Evolutionary conservation across 2,888 invertebrate species (phyloP).

Genomic region (Norana najaformis): DNA sequence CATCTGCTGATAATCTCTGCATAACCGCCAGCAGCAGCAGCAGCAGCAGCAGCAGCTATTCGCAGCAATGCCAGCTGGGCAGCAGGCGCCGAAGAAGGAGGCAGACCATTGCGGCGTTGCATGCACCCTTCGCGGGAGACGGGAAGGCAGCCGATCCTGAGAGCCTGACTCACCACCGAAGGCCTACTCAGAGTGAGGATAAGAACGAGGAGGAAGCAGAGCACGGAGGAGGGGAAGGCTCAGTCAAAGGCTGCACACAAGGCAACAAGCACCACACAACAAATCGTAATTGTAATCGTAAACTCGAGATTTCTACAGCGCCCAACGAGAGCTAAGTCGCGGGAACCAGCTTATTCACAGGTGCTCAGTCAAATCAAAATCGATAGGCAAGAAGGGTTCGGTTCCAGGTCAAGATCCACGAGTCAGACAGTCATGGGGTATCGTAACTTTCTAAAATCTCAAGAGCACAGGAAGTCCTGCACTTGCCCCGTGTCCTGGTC

Average conservation of each 20-base stretch:
- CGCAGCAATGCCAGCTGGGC: not conserved
- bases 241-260: not conserved
- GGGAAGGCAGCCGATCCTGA: not conserved
- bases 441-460: not conserved
- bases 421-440: not conserved
- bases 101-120: slow-evolving; percentile 13
- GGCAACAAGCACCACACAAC: too few relatives aligned
- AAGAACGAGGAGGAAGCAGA: not conserved
- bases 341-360: too few relatives aligned
- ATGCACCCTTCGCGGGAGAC: not conserved
- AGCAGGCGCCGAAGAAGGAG: not conserved
- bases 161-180: not conserved
- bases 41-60: not conserved
- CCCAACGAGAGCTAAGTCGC: too few relatives aligned
- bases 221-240: not conserved
- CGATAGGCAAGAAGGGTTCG: too few relatives aligned
- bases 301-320: too few relatives aligned
- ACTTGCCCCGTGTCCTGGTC: not conserved
- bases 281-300: too few relatives aligned
- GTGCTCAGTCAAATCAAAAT: too few relatives aligned
- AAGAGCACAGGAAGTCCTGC: not conserved
- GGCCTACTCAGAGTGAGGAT: not conserved
- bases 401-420: too few relatives aligned
- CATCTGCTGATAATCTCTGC: not conserved
- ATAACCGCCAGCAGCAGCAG: not conserved